phyloP scores from a whole-genome alignment of 1,140 invertebrate genomes.

The Tetranychus cinnabarinus region DNA sequence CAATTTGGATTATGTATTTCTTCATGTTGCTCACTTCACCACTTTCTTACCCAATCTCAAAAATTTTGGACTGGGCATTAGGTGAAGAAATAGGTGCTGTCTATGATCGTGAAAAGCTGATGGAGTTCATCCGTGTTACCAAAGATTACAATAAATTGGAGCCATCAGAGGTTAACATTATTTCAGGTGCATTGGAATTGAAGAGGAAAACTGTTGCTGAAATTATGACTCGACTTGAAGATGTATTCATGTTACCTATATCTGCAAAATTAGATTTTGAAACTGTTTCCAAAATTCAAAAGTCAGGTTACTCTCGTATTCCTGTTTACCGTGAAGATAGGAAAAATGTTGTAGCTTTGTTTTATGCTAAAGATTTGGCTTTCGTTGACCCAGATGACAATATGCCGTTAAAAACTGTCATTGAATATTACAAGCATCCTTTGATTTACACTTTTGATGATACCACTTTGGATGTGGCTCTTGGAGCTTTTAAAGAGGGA shows the following conservation, averaged over 20 bases:
- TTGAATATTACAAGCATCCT: constrained; percentile 87
- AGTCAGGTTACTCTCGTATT: constrained; percentile 68
- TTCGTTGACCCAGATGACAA: constrained; percentile 94
- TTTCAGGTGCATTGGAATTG: constrained; percentile 75
- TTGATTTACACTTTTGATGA: constrained; percentile 93
- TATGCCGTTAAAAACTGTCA: constrained; percentile 69
- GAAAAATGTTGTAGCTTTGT: constrained; percentile 68
- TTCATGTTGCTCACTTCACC: constrained; percentile 89
- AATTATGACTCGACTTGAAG: constrained; percentile 84
- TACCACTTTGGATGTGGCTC: constrained; percentile 74
- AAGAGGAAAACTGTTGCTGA: constrained; percentile 70
- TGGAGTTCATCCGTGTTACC: constrained; percentile 49
- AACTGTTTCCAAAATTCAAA: constrained; percentile 70
- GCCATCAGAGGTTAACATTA: constrained; percentile 90
- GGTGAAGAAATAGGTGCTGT: constrained; percentile 91
- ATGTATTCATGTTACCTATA: constrained; percentile 80
- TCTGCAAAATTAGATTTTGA: constrained; percentile 76
- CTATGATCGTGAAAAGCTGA: constrained; percentile 83
- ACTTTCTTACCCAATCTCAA: constrained; percentile 75
- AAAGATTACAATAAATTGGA: constrained; percentile 44
- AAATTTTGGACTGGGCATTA: constrained; percentile 42
- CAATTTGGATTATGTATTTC: constrained; percentile 34
- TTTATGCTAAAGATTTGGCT: constrained; percentile 92
- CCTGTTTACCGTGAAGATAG: constrained; percentile 63
- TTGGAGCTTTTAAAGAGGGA: constrained; percentile 91